A percentile compares a stretch with the other conserved stretches of the same genome.
Evolutionary conservation across 2,113 vertebrate genomes (phyloP).

Genomic region (Centropristis striata): DNA sequence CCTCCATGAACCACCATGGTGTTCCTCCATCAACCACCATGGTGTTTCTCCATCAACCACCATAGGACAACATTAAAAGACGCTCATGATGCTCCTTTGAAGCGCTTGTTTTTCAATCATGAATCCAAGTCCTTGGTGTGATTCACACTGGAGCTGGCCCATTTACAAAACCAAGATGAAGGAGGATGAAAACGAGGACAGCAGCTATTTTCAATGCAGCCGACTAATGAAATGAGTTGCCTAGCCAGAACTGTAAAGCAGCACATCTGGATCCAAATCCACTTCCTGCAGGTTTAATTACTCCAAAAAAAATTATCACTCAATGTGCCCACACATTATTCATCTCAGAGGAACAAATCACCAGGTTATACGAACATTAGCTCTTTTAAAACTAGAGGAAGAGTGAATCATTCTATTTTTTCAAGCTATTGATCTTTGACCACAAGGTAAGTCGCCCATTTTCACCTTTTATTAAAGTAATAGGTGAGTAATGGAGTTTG

Average conservation of each 20-base stretch:
- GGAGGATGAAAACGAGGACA: slow-evolving; percentile 66
- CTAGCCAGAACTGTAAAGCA: neutral
- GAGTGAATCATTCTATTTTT: neutral
- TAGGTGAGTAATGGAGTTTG: slow-evolving; percentile 46
- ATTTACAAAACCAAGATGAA: slow-evolving; percentile 73
- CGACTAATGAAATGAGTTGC: slow-evolving; percentile 21
- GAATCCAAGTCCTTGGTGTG: slow-evolving; percentile 20
- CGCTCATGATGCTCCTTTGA: neutral
- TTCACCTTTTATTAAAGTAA: slow-evolving; percentile 28
- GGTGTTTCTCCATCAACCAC: neutral
- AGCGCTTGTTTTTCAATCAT: neutral
- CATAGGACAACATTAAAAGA: no score
- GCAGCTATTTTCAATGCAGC: slow-evolving; percentile 75
- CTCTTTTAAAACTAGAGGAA: neutral
- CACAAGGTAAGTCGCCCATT: neutral
- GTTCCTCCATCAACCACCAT: no score
- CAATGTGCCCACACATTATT: neutral
- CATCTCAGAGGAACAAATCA: neutral
- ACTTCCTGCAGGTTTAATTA: neutral
- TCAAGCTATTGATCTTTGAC: slow-evolving; percentile 3
- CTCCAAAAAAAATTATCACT: slow-evolving; percentile 9
- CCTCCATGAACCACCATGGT: no score
- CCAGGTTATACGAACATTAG: neutral
- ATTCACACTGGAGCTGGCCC: slow-evolving; percentile 64
- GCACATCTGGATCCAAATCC: slow-evolving; percentile 40